Evolutionary conservation across 2,113 vertebrate genomes (phyloP).

Genomic region (Aspidoscelis tigris): DNA sequence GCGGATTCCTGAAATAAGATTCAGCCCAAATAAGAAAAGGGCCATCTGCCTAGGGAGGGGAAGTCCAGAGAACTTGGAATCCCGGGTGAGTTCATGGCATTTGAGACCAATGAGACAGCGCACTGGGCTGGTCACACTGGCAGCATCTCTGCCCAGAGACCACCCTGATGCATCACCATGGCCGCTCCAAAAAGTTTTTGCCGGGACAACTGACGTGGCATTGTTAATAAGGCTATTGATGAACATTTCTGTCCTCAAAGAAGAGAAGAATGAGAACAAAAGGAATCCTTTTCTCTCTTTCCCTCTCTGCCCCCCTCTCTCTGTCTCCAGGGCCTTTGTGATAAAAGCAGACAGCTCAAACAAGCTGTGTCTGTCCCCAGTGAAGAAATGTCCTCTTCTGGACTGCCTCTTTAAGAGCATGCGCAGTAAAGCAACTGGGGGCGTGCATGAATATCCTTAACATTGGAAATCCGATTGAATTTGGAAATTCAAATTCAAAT

Average conservation of each 20-base stretch:
- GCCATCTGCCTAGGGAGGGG: conserved; percentile 59
- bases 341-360: background rate
- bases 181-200: background rate
- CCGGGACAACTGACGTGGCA: background rate
- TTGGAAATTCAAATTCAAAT: no score
- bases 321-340: background rate
- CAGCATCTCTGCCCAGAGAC: background rate
- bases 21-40: conserved; percentile 26
- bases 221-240: background rate
- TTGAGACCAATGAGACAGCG: background rate
- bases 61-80: conserved; percentile 47
- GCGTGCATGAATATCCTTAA: no score
- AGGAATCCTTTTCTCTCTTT: background rate
- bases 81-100: conserved; percentile 18
- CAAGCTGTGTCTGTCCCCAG: background rate
- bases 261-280: background rate
- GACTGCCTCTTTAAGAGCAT: background rate
- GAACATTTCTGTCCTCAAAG: background rate
- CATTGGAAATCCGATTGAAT: no score
- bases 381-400: background rate
- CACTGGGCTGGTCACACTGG: background rate
- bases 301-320: background rate
- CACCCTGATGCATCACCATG: background rate
- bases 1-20: conserved; percentile 56
- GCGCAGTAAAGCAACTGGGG: no score